Evolutionary conservation across 2,888 invertebrate species (phyloP).

Genomic region (Parascotia fuliginaria): DNA sequence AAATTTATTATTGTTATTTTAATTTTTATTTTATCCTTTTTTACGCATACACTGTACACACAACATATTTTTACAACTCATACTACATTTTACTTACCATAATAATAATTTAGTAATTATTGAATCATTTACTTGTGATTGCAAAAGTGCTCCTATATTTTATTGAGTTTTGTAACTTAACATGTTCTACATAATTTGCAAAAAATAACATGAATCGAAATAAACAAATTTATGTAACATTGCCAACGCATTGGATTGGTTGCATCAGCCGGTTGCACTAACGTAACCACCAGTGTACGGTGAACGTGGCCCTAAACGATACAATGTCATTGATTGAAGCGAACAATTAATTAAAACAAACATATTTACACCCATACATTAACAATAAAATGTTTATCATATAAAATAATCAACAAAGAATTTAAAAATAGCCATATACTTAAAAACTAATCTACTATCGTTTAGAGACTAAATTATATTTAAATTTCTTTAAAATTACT

Average conservation of each 20-base stretch:
- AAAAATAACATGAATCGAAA: too few species aligned
- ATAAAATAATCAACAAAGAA: neutral
- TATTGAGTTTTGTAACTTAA: too few species aligned
- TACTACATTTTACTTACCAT: too few species aligned
- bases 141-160: neutral
- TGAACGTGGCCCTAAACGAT: constrained; percentile 19
- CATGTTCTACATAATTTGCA: too few species aligned
- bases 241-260: constrained; percentile 26
- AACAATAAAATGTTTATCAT: neutral
- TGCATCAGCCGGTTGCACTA: constrained; percentile 61
- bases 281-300: constrained; percentile 14
- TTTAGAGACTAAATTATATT: neutral
- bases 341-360: constrained; percentile 1
- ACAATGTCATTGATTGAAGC: constrained; percentile 17
- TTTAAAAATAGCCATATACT: constrained; percentile 1
- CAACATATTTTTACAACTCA: neutral
- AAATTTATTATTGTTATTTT: constrained; percentile 32
- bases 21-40: constrained; percentile 40
- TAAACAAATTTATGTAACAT: constrained; percentile 1
- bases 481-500: neutral
- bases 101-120: too few species aligned
- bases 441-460: neutral
- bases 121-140: too few species aligned
- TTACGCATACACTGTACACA: neutral
- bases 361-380: constrained; percentile 2